These are phyloP conservation scores for Myrmecophaga tridactyla DNA, from an alignment of 2,113 vertebrate species.

Conservation along the genomic window DNA sequence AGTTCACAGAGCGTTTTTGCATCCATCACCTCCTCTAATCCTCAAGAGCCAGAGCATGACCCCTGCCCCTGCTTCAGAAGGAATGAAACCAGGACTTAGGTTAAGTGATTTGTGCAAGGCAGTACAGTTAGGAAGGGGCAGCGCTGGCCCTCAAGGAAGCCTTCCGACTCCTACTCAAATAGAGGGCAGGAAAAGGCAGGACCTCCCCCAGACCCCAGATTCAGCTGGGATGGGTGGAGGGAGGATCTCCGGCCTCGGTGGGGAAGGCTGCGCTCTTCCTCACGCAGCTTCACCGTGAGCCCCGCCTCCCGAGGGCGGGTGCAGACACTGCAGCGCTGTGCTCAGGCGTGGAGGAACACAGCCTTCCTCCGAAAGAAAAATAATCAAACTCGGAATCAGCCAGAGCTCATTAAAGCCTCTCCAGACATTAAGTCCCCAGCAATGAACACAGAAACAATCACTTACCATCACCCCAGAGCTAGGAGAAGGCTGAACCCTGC, in stretches of 20 bases:
- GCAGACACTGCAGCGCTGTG: slow-evolving; percentile 54
- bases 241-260: neutral
- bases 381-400: slow-evolving; percentile 63
- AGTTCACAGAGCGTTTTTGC: neutral
- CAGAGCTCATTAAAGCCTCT: slow-evolving; percentile 64
- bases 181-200: neutral
- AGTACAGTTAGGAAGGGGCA: neutral
- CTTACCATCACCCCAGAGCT: neutral
- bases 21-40: neutral
- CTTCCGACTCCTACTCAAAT: neutral
- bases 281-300: neutral
- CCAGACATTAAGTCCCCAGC: slow-evolving; percentile 68
- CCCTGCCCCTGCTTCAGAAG: neutral
- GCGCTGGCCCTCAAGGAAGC: neutral
- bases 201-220: neutral
- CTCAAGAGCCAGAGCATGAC: neutral
- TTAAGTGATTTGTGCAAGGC: neutral
- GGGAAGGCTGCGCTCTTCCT: neutral
- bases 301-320: neutral
- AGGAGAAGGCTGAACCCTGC: neutral
- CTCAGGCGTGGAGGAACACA: slow-evolving; percentile 20
- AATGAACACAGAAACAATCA: slow-evolving; percentile 52
- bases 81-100: neutral
- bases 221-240: neutral
- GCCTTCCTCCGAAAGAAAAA: slow-evolving; percentile 70